Evolutionary conservation across 1,140 invertebrate genomes (phyloP).

Genomic region (Stratiolaelaps scimitus): DNA sequence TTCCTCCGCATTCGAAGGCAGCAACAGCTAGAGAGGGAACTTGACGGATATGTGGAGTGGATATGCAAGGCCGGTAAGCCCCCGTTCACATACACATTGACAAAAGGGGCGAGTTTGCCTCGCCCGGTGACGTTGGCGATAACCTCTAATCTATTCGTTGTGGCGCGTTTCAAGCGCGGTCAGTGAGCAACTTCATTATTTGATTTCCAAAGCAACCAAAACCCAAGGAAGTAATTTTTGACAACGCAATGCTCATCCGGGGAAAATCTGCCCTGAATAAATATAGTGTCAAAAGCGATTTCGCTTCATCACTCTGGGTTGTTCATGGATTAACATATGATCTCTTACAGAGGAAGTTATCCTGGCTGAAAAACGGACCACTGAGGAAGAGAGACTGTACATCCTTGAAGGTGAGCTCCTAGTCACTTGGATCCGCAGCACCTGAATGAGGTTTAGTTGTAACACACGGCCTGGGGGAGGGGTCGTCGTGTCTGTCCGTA

Average conservation of each 20-base stretch:
- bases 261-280: not conserved
- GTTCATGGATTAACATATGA: conserved; percentile 14
- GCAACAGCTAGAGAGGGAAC: conserved; percentile 95
- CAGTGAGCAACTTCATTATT: too few relatives aligned
- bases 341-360: conserved; percentile 27
- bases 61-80: conserved; percentile 95
- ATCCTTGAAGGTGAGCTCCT: conserved; percentile 30
- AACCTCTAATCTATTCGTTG: too few relatives aligned
- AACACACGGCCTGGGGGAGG: not conserved
- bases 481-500: not conserved
- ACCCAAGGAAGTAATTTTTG: too few relatives aligned
- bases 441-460: too few relatives aligned
- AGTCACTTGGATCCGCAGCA: too few relatives aligned
- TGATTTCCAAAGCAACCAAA: too few relatives aligned
- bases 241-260: not conserved
- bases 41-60: conserved; percentile 99
- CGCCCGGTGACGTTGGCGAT: too few relatives aligned
- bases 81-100: not conserved
- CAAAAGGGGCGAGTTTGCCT: too few relatives aligned
- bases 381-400: conserved; percentile 28
- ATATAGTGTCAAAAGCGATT: not conserved
- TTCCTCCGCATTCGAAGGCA: conserved; percentile 97
- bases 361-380: conserved; percentile 27
- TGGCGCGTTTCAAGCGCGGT: not conserved
- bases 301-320: too few relatives aligned